These are phyloP conservation scores for Hirtodrosophila alboralis DNA, from an alignment of 2,888 invertebrate genomes.

Conservation along the genomic window DNA sequence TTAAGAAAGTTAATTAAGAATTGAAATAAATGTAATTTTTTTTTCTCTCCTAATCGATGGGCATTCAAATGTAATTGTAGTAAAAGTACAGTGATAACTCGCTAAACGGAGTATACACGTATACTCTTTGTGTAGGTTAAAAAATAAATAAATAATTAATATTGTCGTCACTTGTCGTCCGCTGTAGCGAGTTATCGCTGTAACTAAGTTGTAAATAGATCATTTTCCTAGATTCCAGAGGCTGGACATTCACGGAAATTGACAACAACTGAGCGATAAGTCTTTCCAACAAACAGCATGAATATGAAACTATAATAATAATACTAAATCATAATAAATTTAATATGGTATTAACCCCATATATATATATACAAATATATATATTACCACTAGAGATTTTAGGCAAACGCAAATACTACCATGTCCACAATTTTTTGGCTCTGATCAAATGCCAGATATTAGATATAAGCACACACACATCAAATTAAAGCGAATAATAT, in stretches of 20 bases:
- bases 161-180: background rate
- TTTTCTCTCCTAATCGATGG: conserved; percentile 14
- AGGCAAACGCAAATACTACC: conserved; percentile 3
- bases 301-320: background rate
- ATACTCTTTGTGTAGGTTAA: no score
- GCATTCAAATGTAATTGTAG: conserved; percentile 39
- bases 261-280: conserved; percentile 21
- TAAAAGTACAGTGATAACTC: conserved; percentile 25
- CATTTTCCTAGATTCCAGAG: conserved; percentile 12
- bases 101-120: background rate
- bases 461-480: conserved; percentile 1
- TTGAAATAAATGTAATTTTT: conserved; percentile 41
- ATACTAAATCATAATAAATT: conserved; percentile 22
- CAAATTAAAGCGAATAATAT: no score
- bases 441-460: conserved; percentile 9
- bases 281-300: conserved; percentile 11
- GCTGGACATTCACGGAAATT: conserved; percentile 9
- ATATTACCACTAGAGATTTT: conserved; percentile 23
- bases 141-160: no score
- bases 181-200: conserved; percentile 14
- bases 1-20: conserved; percentile 59
- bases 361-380: conserved; percentile 15
- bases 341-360: conserved; percentile 41
- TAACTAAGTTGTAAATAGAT: conserved; percentile 53
- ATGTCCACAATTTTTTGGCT: background rate